Percentiles rank a stretch among this genome's conserved stretches.
phyloP scores from a whole-genome alignment of 2,888 invertebrate species.

The Caenorhabditis angaria region DNA sequence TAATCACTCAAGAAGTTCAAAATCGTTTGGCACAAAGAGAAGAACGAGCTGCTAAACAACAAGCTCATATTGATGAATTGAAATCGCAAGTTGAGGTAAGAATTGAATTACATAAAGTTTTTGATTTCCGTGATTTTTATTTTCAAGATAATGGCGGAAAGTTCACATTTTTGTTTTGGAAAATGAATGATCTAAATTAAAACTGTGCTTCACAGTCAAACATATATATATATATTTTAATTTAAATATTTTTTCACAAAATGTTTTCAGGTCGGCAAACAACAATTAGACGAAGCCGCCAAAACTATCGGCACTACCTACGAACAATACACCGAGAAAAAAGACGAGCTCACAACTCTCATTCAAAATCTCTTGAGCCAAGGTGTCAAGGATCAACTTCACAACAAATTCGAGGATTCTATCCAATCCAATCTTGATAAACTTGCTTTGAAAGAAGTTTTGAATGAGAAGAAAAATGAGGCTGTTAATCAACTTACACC shows the following conservation, averaged over 20 bases:
- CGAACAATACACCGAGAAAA: constrained; percentile 29
- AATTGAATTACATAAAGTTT: not conserved
- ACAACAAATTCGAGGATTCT: constrained; percentile 30
- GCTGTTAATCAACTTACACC: not conserved
- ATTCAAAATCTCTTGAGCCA: constrained; percentile 30
- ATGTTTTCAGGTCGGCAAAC: constrained; percentile 23
- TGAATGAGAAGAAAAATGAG: constrained; percentile 27
- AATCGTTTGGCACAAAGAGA: constrained; percentile 40
- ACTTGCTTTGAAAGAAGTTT: constrained; percentile 35
- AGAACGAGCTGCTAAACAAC: constrained; percentile 29
- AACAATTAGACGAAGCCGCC: constrained; percentile 32
- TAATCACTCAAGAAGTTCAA: constrained; percentile 45
- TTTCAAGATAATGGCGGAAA: not conserved
- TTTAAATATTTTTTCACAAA: not conserved
- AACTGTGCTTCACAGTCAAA: too few relatives aligned
- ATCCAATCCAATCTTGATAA: constrained; percentile 43
- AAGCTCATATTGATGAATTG: constrained; percentile 33
- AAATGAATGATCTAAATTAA: too few relatives aligned
- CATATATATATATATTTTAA: too few relatives aligned
- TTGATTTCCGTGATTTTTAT: not conserved
- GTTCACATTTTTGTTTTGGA: not conserved
- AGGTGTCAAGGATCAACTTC: constrained; percentile 25
- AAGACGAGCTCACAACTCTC: constrained; percentile 33
- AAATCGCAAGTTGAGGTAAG: constrained; percentile 36
- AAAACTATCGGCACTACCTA: constrained; percentile 20